Conservation (phyloP, 2,797 vertebrate species). For the Lagodon rhomboides region DNA sequence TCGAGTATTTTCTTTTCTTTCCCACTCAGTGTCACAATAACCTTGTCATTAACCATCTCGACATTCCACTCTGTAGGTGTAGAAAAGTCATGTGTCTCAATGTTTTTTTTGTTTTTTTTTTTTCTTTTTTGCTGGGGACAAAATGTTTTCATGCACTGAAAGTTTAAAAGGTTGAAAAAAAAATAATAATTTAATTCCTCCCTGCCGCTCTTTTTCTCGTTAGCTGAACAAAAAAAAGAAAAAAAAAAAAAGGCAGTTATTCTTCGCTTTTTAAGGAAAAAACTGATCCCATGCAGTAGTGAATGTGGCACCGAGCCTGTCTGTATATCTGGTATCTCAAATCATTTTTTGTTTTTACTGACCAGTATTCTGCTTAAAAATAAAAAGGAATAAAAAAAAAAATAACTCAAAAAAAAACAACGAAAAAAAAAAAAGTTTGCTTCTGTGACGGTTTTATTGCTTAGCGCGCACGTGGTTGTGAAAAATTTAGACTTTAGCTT, state of each 20-base stretch:
- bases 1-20: fast-evolving
- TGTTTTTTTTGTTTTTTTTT: slow-evolving; percentile 78
- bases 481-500: slow-evolving; percentile 95
- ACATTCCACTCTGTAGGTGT: slow-evolving; percentile 92
- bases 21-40: slow-evolving; percentile 85
- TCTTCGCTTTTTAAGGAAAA: slow-evolving; percentile 90
- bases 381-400: slow-evolving; percentile 50
- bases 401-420: slow-evolving; percentile 57
- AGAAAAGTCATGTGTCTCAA: slow-evolving; percentile 87
- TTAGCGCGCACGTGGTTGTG: slow-evolving; percentile 98
- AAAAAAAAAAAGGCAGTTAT: slow-evolving; percentile 84
- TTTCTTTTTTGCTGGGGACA: slow-evolving; percentile 84
- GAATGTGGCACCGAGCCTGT: slow-evolving; percentile 98
- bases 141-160: slow-evolving; percentile 92
- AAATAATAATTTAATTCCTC: slow-evolving; percentile 52
- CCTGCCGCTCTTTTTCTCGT: slow-evolving; percentile 81
- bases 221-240: slow-evolving; percentile 90
- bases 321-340: slow-evolving; percentile 99
- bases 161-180: slow-evolving; percentile 68
- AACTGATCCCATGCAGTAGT: slow-evolving; percentile 91
- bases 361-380: slow-evolving; percentile 98
- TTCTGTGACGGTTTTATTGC: slow-evolving; percentile 99
- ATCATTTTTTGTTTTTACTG: slow-evolving; percentile 98
- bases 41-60: slow-evolving; percentile 83
- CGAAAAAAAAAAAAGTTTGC: slow-evolving; percentile 86